A percentile compares a stretch with the other conserved stretches of the same genome.
These are phyloP conservation scores for Halichoerus grypus DNA, from an alignment of 2,113 vertebrate species.

Conservation along the genomic window DNA sequence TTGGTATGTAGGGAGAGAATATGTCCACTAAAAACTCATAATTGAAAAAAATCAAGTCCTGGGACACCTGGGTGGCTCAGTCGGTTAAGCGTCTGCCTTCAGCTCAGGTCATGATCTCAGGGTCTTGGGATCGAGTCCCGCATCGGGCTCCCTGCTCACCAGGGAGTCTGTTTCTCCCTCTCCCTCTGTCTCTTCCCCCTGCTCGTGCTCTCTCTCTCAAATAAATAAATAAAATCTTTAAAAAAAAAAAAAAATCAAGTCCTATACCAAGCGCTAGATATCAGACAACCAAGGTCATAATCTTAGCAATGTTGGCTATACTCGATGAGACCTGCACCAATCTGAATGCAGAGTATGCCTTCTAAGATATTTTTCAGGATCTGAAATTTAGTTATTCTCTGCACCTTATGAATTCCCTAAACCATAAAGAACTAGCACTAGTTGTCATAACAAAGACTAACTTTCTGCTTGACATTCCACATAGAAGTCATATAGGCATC, in stretches of 20 bases:
- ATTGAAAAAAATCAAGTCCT: slow-evolving; percentile 13
- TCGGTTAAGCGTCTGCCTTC: no score
- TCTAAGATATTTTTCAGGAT: not conserved
- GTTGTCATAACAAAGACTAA: not conserved
- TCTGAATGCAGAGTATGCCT: not conserved
- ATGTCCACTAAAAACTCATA: not conserved
- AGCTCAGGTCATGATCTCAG: no score
- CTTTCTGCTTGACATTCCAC: not conserved
- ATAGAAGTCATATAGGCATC: not conserved
- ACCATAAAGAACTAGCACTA: not conserved
- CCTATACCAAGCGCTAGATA: not conserved
- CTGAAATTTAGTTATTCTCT: slow-evolving; percentile 28
- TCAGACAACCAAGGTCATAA: not conserved
- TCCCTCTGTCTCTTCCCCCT: no score
- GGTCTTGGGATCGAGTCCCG: no score
- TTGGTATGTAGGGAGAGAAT: not conserved
- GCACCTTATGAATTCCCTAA: not conserved
- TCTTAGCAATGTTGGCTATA: not conserved
- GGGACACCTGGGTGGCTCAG: no score
- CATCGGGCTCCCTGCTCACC: no score
- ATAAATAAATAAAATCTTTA: no score
- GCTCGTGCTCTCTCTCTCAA: no score
- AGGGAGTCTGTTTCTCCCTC: no score
- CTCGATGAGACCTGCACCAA: not conserved
- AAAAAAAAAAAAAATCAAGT: not conserved